Percentiles rank a stretch among this genome's conserved stretches.
phyloP scores from a whole-genome alignment of 2,113 vertebrate genomes.

The Noturus placidus region DNA sequence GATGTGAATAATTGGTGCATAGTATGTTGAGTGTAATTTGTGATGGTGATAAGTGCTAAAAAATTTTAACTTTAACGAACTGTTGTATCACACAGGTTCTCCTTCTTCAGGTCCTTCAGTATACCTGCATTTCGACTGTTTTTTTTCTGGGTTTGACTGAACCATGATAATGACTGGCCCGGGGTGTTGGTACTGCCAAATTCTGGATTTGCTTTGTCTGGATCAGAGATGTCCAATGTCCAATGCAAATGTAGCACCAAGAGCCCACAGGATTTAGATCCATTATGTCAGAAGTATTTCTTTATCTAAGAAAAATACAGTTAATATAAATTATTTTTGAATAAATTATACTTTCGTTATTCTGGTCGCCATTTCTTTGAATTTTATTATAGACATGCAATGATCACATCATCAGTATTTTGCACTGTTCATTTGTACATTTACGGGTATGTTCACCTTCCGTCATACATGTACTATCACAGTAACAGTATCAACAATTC shows the following conservation, averaged over 20 bases:
- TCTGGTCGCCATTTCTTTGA: neutral
- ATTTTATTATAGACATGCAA: neutral
- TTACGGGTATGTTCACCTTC: neutral
- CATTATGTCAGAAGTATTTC: neutral
- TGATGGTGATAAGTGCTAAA: neutral
- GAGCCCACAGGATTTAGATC: neutral
- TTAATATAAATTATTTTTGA: slow-evolving; percentile 11
- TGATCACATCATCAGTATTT: too few relatives aligned
- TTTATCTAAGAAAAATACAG: neutral
- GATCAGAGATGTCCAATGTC: slow-evolving; percentile 20
- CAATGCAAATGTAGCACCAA: slow-evolving; percentile 16
- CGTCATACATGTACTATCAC: neutral
- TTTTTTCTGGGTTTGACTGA: slow-evolving; percentile 48
- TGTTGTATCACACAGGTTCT: slow-evolving; percentile 43
- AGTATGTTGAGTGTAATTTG: neutral
- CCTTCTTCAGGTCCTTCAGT: slow-evolving; percentile 43
- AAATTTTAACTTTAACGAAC: neutral
- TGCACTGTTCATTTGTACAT: neutral
- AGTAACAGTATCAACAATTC: neutral
- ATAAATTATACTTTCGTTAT: slow-evolving; percentile 2
- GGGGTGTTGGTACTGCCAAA: slow-evolving; percentile 24
- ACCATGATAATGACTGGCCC: slow-evolving; percentile 53
- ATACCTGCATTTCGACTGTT: slow-evolving; percentile 52
- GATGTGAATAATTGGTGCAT: neutral
- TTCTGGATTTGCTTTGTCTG: slow-evolving; percentile 29